Base-by-base conservation (phyloP, 2,113 vertebrate species). In the Pachypanchax playfairii region DNA sequence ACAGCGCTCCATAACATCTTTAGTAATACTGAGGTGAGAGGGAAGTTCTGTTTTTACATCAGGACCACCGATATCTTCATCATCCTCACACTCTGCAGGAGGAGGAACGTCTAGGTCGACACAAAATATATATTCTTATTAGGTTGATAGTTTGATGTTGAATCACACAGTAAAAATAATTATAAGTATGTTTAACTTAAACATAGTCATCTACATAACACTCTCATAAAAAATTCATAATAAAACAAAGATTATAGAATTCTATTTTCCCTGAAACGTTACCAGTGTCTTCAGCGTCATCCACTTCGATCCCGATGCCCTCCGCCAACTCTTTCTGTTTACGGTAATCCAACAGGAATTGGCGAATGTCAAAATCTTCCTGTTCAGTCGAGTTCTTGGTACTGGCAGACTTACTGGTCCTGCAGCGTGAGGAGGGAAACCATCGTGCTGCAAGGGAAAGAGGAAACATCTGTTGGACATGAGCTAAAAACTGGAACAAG, bases 1-100 rank as follows among this genome's bases (percentile, higher is more conserved):
- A 72, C 95, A 96, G 55, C 95, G 92, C 77, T 96, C 95, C 93
- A 96, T 93, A 44, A 98, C 92, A 0, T 92, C 93, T 49, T 88
- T 93, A 62, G 94, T 88, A 52, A 95, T 87, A 15, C 88, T 88
- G 42, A 94, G 87, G 2, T 96, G 93, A 53, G 84, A 29, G 0
- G 95, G 93, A 67, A 95, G 75, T 0, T 87, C 86, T 4, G 77
- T 29, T 51, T 93, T 94, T 73, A 85, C 83, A 28, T 91, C 85
- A 0, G 68, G 65, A 43, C 59, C 67, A 3, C 20, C 48, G 22
- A 69, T 39, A 59, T 87, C 67, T 5, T 74, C 65, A n/a, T 8
- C 5, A 22, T 73, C 62, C 14, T 82, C 82, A 43, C 26, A n/a
- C 51, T 86, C 65, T 0, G 20, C 4, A 20, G 63, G 22, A 52